Evolutionary conservation across 2,797 vertebrate genomes (phyloP), one percentile per base, ranked within the genome.

Genomic region (Macropodus opercularis): DNA sequence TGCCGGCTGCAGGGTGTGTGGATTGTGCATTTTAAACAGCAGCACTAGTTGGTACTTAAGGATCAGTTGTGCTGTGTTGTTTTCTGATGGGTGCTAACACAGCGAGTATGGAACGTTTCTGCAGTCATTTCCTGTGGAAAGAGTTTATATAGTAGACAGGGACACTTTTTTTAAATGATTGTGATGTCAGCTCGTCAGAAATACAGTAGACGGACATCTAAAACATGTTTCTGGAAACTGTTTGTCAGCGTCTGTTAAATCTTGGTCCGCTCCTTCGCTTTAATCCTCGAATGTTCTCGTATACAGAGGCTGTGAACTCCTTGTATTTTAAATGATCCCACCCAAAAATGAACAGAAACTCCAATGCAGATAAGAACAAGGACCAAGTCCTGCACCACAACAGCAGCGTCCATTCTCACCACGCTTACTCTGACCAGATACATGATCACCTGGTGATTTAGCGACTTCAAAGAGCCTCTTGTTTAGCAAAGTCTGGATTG

Each of bases 391-490:
- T 32, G 36, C 26, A 14, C 13, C 9, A 24, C 4, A 63, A 60
- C 65, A 75, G 75, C 77, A 72, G 63, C 59, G 38, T 19, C 55
- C 17, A 46, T 77, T 81, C 62, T 79, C 62, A 42, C 14, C 24
- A n/a, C 56, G 46, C 52, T 47, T 57, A 69, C 22, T n/a, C 5
- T 2, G 19, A 56, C 43, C 67, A 65, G 73, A 66, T 48, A 51
- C 72, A 49, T 5, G 18, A 67, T 50, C 50, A 46, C 32, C 56
- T 44, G 40, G 26, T 59, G 74, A 63, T 75, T 66, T 57, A 42
- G 18, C 15, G 0, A 27, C 26, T 43, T 81, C 64, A 84, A 79
- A 59, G 75, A 63, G 63, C 51, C 38, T 67, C 44, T 81, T 79
- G 69, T 81, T 72, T 64, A 40, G 41, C 3, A 27, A 27, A n/a